These are phyloP conservation scores for Cyclophora punctaria DNA, from an alignment of 2,888 invertebrate species.

Conservation along the genomic window DNA sequence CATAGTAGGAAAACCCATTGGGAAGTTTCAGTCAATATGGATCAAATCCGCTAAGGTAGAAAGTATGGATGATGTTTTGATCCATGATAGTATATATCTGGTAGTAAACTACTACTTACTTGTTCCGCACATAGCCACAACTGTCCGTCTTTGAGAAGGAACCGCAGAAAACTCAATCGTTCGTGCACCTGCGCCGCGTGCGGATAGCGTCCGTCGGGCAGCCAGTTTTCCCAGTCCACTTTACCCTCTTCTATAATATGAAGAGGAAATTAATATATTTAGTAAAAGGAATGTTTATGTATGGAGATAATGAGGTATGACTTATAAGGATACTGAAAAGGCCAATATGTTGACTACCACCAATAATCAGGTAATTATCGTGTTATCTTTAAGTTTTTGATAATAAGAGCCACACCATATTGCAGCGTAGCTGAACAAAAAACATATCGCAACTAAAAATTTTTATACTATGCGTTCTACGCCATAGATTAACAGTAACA, in stretches of 20 bases:
- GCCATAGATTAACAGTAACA: too few relatives aligned
- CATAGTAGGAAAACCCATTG: too few relatives aligned
- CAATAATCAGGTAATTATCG: too few relatives aligned
- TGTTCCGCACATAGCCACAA: slow-evolving; percentile 97
- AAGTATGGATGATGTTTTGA: background rate
- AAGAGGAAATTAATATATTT: background rate
- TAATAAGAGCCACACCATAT: too few relatives aligned
- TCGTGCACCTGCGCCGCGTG: slow-evolving; percentile 96
- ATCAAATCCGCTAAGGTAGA: background rate
- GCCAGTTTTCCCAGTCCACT: slow-evolving; percentile 84
- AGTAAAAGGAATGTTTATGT: background rate
- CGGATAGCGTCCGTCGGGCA: slow-evolving; percentile 92
- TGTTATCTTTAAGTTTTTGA: too few relatives aligned
- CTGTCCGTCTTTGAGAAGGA: slow-evolving; percentile 95
- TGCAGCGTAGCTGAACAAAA: too few relatives aligned
- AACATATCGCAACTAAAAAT: too few relatives aligned
- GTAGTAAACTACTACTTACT: slow-evolving; percentile 30
- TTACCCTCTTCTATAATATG: slow-evolving; percentile 78
- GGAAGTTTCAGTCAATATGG: too few relatives aligned
- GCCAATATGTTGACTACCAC: too few relatives aligned
- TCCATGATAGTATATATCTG: background rate
- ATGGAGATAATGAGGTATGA: too few relatives aligned
- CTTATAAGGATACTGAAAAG: too few relatives aligned
- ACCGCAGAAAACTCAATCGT: slow-evolving; percentile 92
- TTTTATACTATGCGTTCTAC: too few relatives aligned